Conservation (phyloP, 92 coral and sea anemone species). For the Actinostola sp. region DNA sequence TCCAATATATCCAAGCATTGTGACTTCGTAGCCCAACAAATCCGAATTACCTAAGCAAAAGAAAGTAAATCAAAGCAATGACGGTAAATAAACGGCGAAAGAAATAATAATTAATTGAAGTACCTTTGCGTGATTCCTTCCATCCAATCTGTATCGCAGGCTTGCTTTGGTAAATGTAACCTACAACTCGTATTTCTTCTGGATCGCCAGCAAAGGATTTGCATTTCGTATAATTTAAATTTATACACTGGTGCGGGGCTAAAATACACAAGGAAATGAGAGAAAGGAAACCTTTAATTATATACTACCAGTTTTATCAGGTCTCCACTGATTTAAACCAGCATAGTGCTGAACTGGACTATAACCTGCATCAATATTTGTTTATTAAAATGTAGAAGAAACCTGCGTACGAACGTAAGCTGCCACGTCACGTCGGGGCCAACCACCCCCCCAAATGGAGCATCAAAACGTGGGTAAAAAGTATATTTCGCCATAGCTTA, state of each 20-base stretch:
- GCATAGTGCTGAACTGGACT: too few species aligned
- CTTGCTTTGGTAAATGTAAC: conserved; percentile 1
- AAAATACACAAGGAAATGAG: neutral
- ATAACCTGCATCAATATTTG: too few species aligned
- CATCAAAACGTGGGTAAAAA: too few species aligned
- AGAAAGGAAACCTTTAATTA: neutral
- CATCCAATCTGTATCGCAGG: conserved; percentile 25
- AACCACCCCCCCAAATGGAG: too few species aligned
- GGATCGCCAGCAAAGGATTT: conserved; percentile 36
- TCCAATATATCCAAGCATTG: neutral
- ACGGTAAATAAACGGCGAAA: neutral
- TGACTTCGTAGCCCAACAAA: conserved; percentile 37
- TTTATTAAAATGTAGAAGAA: too few species aligned
- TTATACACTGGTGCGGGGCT: neutral
- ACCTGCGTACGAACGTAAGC: too few species aligned
- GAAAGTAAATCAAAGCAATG: neutral
- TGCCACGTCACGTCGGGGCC: too few species aligned
- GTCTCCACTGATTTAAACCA: too few species aligned
- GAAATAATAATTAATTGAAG: neutral
- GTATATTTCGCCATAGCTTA: too few species aligned
- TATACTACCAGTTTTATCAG: too few species aligned
- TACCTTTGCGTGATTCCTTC: conserved; percentile 20
- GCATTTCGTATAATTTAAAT: neutral
- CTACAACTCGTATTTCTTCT: neutral
- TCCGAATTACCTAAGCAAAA: conserved; percentile 16